Evolutionary conservation across 2,113 vertebrate species (phyloP), one percentile per base, ranked within the genome.

Genomic region (Corapipo altera): DNA sequence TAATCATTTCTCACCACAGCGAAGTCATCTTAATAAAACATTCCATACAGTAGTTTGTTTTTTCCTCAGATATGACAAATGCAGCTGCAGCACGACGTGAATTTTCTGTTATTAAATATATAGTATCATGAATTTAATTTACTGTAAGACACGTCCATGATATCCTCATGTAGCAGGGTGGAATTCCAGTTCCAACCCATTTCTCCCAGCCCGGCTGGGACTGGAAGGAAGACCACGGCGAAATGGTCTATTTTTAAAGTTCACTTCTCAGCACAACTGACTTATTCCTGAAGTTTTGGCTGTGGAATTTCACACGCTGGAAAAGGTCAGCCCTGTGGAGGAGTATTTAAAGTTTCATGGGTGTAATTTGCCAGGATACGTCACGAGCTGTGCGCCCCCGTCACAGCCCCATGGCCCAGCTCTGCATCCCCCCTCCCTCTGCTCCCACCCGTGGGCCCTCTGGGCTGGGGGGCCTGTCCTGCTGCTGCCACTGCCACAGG

Each of bases 1-100:
- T 97, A 98, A 98, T 98, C 96, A 98, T 98, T 98, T 97, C 97
- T 98, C 98, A 97, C 95, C 97, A 97, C 84, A 96, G 94, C 91
- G 72, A 95, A 97, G 97, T 98, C 97, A 97, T 97, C 97, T 98
- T 97, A 98, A 98, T 98, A 98, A 98, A 98, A 97, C 97, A 98
- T 98, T 98, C 94, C 89, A 37, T 59, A 39, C 84, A 52, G 90
- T 57, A 67, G 95, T 96, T 97, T 98, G 96, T 96, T 97, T 98
- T 94, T 91, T 77, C 78, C 96, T 95, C 84, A 26, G 96, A 59
- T 75, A 81, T 98, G 98, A 98, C 97, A 98, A 98, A 98, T 97
- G 98, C 94, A 92, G 97, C 97, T 59, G 93, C 59, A 51, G 83
- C 64, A 85, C 97, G 97, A 97, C 89, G 95, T 93, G 98, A 72